Base-by-base conservation (phyloP, 37 sponge, comb jelly and placozoan species). In the Aphrocallistes beatrix region DNA sequence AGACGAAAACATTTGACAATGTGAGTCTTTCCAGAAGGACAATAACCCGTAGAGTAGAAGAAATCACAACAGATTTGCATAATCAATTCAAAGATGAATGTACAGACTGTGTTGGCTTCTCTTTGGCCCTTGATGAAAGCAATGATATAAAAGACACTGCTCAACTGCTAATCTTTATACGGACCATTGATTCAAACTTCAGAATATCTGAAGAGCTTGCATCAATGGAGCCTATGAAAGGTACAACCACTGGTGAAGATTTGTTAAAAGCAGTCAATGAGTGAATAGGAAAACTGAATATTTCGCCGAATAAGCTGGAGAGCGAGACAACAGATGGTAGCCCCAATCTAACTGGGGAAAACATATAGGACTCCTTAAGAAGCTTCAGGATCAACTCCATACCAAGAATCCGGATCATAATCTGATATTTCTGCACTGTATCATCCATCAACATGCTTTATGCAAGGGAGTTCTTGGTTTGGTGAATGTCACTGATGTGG, bases 181-280 rank as follows among this genome's bases (percentile, higher is more conserved):
- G 75, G 10, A 60, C 75, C 10, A 60, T 60, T 60, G 75, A 60
- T 30, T 60, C n/a, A 25, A 60, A 60, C 75, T 60, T 60, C n/a
- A 60, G n/a, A 60, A 19, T 60, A 60, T 60, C 34, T 3, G 75
- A 60, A 60, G 75, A 60, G 75, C 75, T 19, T 28, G 49, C 49
- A 47, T 47, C 49, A 47, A 47, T 47, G 49, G 49, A 47, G 49
- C 49, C 49, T 21, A 21, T 60, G 75, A 60, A 60, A 60, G n/a
- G 75, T 60, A 60, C 75, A 60, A 60, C 75, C n/a, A 60, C 75
- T 60, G 75, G 75, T 60, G n/a, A 19, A 60, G 75, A 60, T 60
- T 60, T 60, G 75, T 60, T 60, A 60, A 60, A 60, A 30, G 75
- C 75, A 60, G 75, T 60, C n/a, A 60, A 60, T 60, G 75, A 6